Conservation (phyloP, 2,113 vertebrate genomes). For the Penelope pileata region DNA sequence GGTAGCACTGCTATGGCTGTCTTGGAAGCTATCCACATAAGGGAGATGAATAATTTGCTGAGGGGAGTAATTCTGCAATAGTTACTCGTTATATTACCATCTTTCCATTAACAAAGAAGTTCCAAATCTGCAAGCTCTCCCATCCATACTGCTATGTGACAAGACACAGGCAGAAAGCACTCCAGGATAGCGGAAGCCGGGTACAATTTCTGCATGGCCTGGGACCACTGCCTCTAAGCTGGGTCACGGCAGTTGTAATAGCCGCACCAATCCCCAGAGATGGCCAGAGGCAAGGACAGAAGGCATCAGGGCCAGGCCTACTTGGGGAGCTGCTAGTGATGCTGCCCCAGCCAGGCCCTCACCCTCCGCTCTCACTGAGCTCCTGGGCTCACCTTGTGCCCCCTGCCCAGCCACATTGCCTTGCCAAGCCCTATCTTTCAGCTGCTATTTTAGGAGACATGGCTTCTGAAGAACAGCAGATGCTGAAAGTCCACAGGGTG, state of each 20-base stretch:
- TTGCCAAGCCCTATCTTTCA: not conserved
- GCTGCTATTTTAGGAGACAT: not conserved
- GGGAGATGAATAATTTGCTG: not conserved
- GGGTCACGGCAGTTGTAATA: rapidly evolving
- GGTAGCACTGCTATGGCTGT: rapidly evolving
- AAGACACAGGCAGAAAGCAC: rapidly evolving
- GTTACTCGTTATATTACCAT: not conserved
- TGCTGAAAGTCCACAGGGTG: rapidly evolving
- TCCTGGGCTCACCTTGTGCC: not conserved
- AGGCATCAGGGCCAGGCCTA: not conserved
- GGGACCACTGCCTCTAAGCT: rapidly evolving
- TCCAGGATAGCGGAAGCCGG: rapidly evolving
- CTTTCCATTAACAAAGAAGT: rapidly evolving
- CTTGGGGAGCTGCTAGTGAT: not conserved
- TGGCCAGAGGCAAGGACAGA: rapidly evolving
- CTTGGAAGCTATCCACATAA: not conserved
- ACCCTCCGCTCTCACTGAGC: rapidly evolving
- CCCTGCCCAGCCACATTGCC: rapidly evolving
- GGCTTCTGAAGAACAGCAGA: not conserved
- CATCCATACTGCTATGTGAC: rapidly evolving
- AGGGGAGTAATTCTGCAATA: not conserved
- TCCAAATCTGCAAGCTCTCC: too few relatives aligned
- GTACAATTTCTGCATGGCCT: rapidly evolving
- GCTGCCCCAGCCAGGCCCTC: rapidly evolving
- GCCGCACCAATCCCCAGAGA: rapidly evolving